Conservation (phyloP, 2,888 invertebrate species). For the Tachina grossa region DNA sequence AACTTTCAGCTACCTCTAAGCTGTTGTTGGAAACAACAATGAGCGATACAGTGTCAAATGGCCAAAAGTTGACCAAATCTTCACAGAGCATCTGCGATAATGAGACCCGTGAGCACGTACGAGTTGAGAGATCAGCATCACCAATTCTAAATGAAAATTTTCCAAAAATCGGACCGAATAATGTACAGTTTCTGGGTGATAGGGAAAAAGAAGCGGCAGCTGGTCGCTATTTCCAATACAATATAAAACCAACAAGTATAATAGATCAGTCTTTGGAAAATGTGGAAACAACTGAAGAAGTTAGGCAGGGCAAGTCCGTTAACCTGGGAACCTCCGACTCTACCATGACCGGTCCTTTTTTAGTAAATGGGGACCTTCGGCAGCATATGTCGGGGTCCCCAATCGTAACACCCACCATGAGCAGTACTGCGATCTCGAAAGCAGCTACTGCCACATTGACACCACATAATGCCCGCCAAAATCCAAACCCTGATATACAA, state of each 20-base stretch:
- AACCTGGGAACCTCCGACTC: conserved; percentile 53
- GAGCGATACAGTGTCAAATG: conserved; percentile 69
- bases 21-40: conserved; percentile 77
- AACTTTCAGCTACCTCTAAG: conserved; percentile 75
- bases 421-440: conserved; percentile 79
- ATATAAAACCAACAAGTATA: conserved; percentile 82
- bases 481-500: conserved; percentile 91
- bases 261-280: conserved; percentile 69
- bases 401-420: conserved; percentile 76
- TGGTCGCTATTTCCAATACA: conserved; percentile 81
- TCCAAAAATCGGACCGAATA: conserved; percentile 77
- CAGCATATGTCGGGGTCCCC: conserved; percentile 83
- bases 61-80: conserved; percentile 69
- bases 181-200: conserved; percentile 76
- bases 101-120: conserved; percentile 80
- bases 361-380: conserved; percentile 83
- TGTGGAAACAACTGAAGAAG: conserved; percentile 78
- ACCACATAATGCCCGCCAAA: conserved; percentile 83
- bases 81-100: conserved; percentile 76
- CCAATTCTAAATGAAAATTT: conserved; percentile 85
- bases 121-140: conserved; percentile 85
- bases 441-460: conserved; percentile 79
- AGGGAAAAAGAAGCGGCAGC: conserved; percentile 76
- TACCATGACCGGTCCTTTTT: conserved; percentile 80
- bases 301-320: conserved; percentile 76